These are phyloP conservation scores for Phrynocephalus vlangalii DNA, from an alignment of 2,797 vertebrate genomes.

Conservation along the genomic window DNA sequence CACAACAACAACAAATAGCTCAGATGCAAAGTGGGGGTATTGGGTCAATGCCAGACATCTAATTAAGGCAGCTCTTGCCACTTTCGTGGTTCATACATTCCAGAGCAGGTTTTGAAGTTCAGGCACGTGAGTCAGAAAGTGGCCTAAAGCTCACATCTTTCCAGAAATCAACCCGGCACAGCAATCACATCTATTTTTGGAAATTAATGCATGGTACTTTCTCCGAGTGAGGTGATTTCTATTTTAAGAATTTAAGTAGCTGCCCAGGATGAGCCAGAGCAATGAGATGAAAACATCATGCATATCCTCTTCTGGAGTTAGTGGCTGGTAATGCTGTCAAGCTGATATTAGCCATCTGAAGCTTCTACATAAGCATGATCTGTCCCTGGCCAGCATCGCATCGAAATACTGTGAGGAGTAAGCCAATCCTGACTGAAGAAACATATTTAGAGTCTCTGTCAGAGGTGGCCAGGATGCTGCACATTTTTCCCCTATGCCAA, in stretches of 20 bases:
- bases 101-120: conserved; percentile 47
- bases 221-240: conserved; percentile 68
- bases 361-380: conserved; percentile 54
- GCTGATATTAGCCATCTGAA: conserved; percentile 66
- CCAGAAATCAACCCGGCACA: conserved; percentile 35
- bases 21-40: conserved; percentile 47
- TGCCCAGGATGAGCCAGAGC: conserved; percentile 50
- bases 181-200: conserved; percentile 59
- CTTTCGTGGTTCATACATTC: conserved; percentile 19
- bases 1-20: conserved; percentile 44
- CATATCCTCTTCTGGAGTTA: conserved; percentile 78
- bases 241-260: conserved; percentile 75
- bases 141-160: conserved; percentile 36
- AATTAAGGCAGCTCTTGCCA: conserved; percentile 43
- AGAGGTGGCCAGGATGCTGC: conserved; percentile 29
- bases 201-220: conserved; percentile 65
- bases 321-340: conserved; percentile 68
- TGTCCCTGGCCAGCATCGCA: conserved; percentile 41
- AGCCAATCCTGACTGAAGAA: conserved; percentile 38
- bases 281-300: conserved; percentile 74
- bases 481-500: conserved; percentile 5
- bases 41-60: conserved; percentile 52
- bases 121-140: conserved; percentile 36
- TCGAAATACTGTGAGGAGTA: conserved; percentile 46
- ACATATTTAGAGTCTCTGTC: conserved; percentile 19